Conservation (phyloP, 2,113 vertebrate genomes). For the Turnix velox region DNA sequence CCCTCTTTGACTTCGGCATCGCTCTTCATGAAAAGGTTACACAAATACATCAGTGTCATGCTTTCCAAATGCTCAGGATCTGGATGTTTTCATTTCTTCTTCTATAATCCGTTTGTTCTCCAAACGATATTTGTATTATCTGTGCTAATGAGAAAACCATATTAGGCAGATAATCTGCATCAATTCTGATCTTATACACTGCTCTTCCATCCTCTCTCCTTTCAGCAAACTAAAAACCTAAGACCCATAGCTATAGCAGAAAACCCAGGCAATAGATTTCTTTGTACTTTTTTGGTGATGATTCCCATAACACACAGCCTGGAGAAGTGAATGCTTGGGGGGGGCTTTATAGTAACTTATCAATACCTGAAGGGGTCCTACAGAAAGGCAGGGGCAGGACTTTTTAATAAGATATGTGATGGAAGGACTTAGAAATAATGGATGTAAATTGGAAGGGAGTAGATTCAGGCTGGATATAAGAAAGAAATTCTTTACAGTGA, state of each 20-base stretch:
- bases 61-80: conserved; percentile 49
- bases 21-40: conserved; percentile 65
- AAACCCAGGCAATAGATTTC: not conserved
- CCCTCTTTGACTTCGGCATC: conserved; percentile 45
- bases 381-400: too few relatives aligned
- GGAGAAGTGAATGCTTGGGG: too few relatives aligned
- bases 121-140: not conserved
- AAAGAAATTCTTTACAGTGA: too few relatives aligned
- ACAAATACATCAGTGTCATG: conserved; percentile 67
- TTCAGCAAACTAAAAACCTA: not conserved
- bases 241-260: not conserved
- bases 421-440: too few relatives aligned
- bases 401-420: too few relatives aligned
- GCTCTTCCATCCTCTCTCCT: not conserved
- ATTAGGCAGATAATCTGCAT: conserved; percentile 14
- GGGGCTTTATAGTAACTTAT: too few relatives aligned
- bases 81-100: conserved; percentile 7
- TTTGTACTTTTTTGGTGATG: not conserved
- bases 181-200: not conserved
- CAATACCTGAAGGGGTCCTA: too few relatives aligned
- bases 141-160: not conserved
- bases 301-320: not conserved
- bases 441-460: too few relatives aligned
- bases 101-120: conserved; percentile 28
- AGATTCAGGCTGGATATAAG: too few relatives aligned